A percentile compares a stretch with the other conserved stretches of the same genome.
Conservation (phyloP, 2,797 vertebrate genomes). For the Syngnathus acus region DNA sequence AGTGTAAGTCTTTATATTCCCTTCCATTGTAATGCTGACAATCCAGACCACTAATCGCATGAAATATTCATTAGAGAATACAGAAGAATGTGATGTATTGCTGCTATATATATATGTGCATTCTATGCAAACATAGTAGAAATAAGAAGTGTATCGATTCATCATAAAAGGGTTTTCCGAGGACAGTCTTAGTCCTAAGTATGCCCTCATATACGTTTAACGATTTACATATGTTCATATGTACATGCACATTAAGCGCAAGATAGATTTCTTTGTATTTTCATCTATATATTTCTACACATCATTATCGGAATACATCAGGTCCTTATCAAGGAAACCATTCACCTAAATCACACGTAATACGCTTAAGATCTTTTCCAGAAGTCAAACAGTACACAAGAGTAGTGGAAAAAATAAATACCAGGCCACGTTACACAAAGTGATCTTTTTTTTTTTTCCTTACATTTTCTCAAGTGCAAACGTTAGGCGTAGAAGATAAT, state of each 20-base stretch:
- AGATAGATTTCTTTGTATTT: conserved; percentile 20
- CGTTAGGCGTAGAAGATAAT: conserved; percentile 94
- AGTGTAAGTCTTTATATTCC: conserved; percentile 15
- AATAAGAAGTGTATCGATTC: conserved; percentile 55
- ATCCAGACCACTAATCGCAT: conserved; percentile 16
- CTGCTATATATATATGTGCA: conserved; percentile 62
- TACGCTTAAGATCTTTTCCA: conserved; percentile 28
- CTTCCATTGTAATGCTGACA: conserved; percentile 21
- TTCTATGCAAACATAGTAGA: conserved; percentile 64
- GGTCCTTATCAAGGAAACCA: conserved; percentile 38
- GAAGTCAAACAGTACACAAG: conserved; percentile 26
- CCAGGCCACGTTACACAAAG: conserved; percentile 39
- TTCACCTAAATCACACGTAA: conserved; percentile 35
- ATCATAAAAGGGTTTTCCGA: conserved; percentile 59
- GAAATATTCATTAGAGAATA: conserved; percentile 31
- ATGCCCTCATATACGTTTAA: conserved; percentile 60
- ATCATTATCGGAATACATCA: conserved; percentile 30
- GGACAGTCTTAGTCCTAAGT: conserved; percentile 40
- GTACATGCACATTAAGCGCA: conserved; percentile 51
- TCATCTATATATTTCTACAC: conserved; percentile 17
- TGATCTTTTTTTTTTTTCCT: conserved; percentile 16
- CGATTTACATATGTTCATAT: conserved; percentile 65
- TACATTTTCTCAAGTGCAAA: conserved; percentile 8
- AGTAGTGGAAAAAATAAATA: conserved; percentile 54
- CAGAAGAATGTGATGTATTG: conserved; percentile 61